Base-by-base conservation (phyloP, 2,888 invertebrate species). In the Cinara cedri region DNA sequence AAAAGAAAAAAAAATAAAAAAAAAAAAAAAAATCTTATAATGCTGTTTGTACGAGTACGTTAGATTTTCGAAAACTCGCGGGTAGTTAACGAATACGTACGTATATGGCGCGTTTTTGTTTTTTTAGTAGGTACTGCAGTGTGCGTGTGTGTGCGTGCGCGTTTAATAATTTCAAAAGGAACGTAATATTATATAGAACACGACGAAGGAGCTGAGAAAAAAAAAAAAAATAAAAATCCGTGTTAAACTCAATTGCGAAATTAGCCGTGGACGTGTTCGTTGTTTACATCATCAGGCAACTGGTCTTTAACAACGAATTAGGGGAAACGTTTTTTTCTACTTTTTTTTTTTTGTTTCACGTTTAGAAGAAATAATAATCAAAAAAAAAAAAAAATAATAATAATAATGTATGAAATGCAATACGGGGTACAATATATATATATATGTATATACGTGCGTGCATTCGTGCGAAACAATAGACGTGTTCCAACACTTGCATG, bases 221-320 rank as follows among this genome's bases (percentile, higher is more conserved):
- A 44, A n/a, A 19, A 54, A 26, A 16, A 44, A 49, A 72, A 62
- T 49, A 49, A 72, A 78, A 68, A 55, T 26, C 26, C 57, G 78
- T 78, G 78, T 78, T 78, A 70, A 70, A 26, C 60, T 70, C 78
- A 78, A 68, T 78, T 78, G 78, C 78, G 78, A 78, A 78, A 78
- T 78, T 78, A 78, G 78, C 78, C 13, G 66, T 49, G 68, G 51
- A 78, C 78, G 78, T 78, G 78, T 78, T 78, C 49, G 78, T 60
- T 78, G 78, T 78, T 78, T 78, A 78, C 78, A 70, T 68, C 78
- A 70, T 68, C 78, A 21, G 78, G 78, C 57, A 51, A 78, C 76
- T 34, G 68, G 78, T 60, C 68, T 70, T 70, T 55, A 68, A 78
- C 68, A 70, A 78, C 68, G 60, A 70, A 78, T 78, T 78, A 78